Evolutionary conservation across 2,888 invertebrate genomes (phyloP), one percentile per base, ranked within the genome.

Genomic region (Mechanitis mazaeus): DNA sequence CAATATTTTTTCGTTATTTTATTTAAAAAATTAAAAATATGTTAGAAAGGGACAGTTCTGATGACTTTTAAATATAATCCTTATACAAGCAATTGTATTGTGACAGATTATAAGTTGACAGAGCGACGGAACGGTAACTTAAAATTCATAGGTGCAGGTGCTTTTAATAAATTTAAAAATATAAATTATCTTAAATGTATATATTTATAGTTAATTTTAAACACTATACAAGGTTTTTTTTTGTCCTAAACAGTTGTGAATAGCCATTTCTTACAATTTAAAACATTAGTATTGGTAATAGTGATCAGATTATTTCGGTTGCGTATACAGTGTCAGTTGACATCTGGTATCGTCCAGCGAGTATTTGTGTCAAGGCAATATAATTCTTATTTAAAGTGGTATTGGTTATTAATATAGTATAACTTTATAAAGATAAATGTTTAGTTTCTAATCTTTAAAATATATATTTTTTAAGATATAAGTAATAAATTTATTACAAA

Each of bases 321-420:
- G n/a, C 20, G 47, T 28, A 47, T 47, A 20, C 47, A 33, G 20
- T 50, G 50, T 42, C 35, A 28, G 28, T 56, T 56, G 46, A 53
- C 38, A 54, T 60, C 45, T 50, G 6, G 50, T 50, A 46, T 59
- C 42, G 33, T 45, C 56, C 47, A 45, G 31, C 33, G 54, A 31
- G 28, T 9, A 59, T 54, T 9, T 63, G 38, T 63, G 63, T 59
- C 63, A 63, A 63, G 63, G 56, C 54, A 59, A 59, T 54, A 47
- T 53, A 56, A 56, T 12, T 63, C 35, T 55, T 55, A 53, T 46
- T 50, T 45, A 56, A 56, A 54, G 46, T 46, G 9, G 33, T 63
- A 59, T 63, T n/a, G 42, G 38, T 46, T 46, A 20, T 20, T 56
- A 33, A 20, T 45, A 33, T 50, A 3, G 28, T 33, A 47, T 55